These are phyloP conservation scores for Beroe ovata DNA, from an alignment of 37 sponge, comb jelly and placozoan species.

Conservation along the genomic window DNA sequence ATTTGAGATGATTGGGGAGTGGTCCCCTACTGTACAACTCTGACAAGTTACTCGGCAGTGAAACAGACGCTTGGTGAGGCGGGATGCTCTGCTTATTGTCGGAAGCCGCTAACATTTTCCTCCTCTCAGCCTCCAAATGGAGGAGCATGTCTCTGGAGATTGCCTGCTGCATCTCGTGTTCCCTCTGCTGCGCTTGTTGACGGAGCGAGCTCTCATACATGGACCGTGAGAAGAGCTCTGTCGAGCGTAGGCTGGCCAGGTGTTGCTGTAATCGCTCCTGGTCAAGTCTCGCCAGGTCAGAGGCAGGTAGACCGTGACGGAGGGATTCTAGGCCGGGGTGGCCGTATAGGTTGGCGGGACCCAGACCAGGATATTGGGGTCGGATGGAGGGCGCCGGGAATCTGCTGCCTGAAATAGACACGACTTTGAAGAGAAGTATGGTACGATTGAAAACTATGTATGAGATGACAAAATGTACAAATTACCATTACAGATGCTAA, in stretches of 20 bases:
- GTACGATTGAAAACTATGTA: too few relatives aligned
- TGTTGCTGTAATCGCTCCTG: slow-evolving; percentile 50
- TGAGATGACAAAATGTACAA: too few relatives aligned
- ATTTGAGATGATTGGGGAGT: slow-evolving; percentile 4
- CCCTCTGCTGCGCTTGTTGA: slow-evolving; percentile 18
- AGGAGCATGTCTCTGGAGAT: slow-evolving; percentile 15
- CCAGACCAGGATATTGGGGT: slow-evolving; percentile 12
- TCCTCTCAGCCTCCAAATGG: neutral
- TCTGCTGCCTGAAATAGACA: slow-evolving; percentile 39
- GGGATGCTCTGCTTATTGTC: neutral
- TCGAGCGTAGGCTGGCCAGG: neutral
- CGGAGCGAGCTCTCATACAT: slow-evolving; percentile 39
- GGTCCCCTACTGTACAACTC: neutral
- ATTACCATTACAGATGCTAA: too few relatives aligned
- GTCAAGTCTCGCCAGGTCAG: neutral
- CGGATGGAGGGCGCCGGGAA: slow-evolving; percentile 40
- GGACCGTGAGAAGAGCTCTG: neutral
- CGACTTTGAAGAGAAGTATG: too few relatives aligned
- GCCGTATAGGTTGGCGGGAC: slow-evolving; percentile 13
- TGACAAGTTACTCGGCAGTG: neutral
- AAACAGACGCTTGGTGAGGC: neutral
- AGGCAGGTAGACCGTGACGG: neutral
- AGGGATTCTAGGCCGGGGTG: slow-evolving; percentile 10
- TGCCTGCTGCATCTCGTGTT: slow-evolving; percentile 47
- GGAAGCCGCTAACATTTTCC: neutral